These are phyloP conservation scores for Heliconius congener DNA, from an alignment of 1,140 invertebrate species.

Conservation along the genomic window DNA sequence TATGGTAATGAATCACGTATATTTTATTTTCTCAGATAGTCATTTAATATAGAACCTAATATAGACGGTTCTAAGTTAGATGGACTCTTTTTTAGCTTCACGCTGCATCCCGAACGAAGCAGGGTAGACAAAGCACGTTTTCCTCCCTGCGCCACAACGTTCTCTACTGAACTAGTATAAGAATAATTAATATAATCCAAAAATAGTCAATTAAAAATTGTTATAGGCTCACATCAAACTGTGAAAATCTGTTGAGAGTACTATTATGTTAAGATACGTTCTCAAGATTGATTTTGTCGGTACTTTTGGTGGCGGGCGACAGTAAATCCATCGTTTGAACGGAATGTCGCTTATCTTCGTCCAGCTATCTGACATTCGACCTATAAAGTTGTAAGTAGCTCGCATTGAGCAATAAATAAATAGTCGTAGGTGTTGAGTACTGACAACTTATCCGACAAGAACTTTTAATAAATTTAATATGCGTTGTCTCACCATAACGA, in stretches of 20 bases:
- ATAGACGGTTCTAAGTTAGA: too few species aligned
- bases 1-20: too few species aligned
- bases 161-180: not conserved
- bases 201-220: not conserved
- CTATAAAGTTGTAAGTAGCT: conserved; percentile 53
- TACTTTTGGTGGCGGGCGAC: conserved; percentile 40
- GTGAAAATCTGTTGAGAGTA: not conserved
- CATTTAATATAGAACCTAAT: too few species aligned
- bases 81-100: too few species aligned
- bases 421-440: conserved; percentile 36
- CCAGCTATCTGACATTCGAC: conserved; percentile 49
- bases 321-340: conserved; percentile 44
- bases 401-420: conserved; percentile 52
- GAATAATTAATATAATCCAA: not conserved
- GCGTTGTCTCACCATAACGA: not conserved
- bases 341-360: conserved; percentile 50
- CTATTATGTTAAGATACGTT: conserved; percentile 12
- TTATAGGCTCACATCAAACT: not conserved
- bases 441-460: conserved; percentile 24
- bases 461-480: conserved; percentile 30
- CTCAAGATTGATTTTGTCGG: conserved; percentile 31
- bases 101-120: too few species aligned
- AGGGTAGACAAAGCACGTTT: too few species aligned
- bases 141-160: too few species aligned
- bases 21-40: too few species aligned